Base-by-base conservation (phyloP, 1,140 invertebrate genomes). In the Physella acuta region DNA sequence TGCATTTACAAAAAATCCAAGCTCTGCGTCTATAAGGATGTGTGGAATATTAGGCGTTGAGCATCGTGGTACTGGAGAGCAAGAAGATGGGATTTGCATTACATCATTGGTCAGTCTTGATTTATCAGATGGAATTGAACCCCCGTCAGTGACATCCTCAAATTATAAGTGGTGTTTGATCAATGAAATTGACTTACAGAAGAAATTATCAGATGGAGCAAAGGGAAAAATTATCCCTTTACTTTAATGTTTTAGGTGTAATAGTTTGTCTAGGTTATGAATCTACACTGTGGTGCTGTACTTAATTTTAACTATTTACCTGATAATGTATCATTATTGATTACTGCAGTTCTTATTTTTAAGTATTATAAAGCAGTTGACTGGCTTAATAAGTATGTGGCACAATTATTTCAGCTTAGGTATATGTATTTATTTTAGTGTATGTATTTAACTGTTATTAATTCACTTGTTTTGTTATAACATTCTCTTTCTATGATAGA, bases 11-110 rank as follows among this genome's bases (percentile, higher is more conserved):
- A 28, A 14, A 39, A 67, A 37, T 36, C 52, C 52, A 16, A 56
- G 28, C n/a, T 20, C 64, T 0, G 8, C 36, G 34, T 56, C 51
- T 39, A 16, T 67, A 2, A 36, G 53, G 24, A 56, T 67, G 64
- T 67, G 64, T 56, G 64, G 64, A n/a, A 36, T 67, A 3, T 36
- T 67, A 20, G 53, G 64, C 3, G 26, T 67, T 34, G 64, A 67
- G 52, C 64, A 67, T 26, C 33, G 64, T 56, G 64, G 64, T 26
- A 67, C 64, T 5, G 64, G 64, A 16, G 30, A 52, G n/a, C 28
- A n/a, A n/a, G 64, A 67, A 33, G 64, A 67, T 67, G 64, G 64
- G 1, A 3, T 67, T n/a, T 67, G 64, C 26, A 67, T 67, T 36
- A 67, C 64, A 2, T 34, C 31, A 14, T 36, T 67, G 14, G 34